Base-by-base conservation (phyloP, 2,888 invertebrate genomes). In the Tachystola acroxantha region DNA sequence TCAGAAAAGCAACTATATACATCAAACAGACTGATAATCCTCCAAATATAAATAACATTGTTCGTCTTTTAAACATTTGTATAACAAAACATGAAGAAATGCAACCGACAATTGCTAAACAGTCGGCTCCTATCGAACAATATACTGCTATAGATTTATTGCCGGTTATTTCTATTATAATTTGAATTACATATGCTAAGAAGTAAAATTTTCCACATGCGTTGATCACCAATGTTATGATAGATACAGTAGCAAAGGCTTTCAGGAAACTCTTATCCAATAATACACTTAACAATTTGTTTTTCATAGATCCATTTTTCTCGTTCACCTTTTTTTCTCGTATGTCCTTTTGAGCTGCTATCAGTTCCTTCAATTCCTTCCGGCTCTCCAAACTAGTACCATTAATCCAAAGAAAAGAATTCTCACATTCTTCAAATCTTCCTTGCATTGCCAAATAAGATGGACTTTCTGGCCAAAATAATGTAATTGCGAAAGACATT, bases 391-490 rank as follows among this genome's bases (percentile, higher is more conserved):
- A 16, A 1, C 51, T 42, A 11, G 46, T 36, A 11, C 67, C 72
- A 14, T 60, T 34, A 0, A 71, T 37, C 58, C 62, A 73, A 2
- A 36, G 34, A 31, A 57, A 64, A 0, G 67, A 49, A 25, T 49
- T 43, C 12, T 56, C 43, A 34, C 67, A 68, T 9, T 69, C 66
- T 3, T 46, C 46, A 40, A 54, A 66, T 19, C 49, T 50, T 2
- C 67, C 69, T 37, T 53, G 65, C 40, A 63, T 42, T 0, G 68
- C 73, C 6, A 63, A 46, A 37, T 43, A 62, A 0, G 59, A 51
- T 1, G 71, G 73, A 25, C 69, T 73, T 36, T 73, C 73, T 0
- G 60, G 58, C 62, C 68, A 72, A n/a, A 57, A 51, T 0, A 49
- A 36, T 0, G 62, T 55, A 10, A 64, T 5, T 0, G 64, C n/a